A percentile compares a stretch with the other conserved stretches of the same genome.
Evolutionary conservation across 92 coral and sea anemone genomes (phyloP).

Genomic region (Zoanthus sociatus): DNA sequence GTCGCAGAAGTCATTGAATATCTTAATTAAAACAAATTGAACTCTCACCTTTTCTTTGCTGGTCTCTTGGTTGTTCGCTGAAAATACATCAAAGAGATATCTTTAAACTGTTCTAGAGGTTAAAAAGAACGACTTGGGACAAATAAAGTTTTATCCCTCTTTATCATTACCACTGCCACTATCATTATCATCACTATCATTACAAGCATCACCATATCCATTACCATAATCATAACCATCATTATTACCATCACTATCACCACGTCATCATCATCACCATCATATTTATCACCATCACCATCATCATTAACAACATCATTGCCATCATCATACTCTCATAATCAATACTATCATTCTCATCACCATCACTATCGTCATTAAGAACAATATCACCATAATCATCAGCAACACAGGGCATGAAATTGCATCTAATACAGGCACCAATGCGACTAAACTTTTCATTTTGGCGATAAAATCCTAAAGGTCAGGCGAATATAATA

Average conservation of each 20-base stretch:
- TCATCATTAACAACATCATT: not conserved
- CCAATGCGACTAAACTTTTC: too few relatives aligned
- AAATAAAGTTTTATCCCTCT: not conserved
- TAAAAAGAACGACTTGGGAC: too few relatives aligned
- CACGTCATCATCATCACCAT: not conserved
- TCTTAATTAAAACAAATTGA: not conserved
- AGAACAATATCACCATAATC: too few relatives aligned
- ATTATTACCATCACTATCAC: not conserved
- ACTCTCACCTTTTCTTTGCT: not conserved
- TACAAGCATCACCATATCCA: not conserved
- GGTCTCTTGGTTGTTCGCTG: constrained; percentile 16
- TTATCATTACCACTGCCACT: not conserved
- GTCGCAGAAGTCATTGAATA: not conserved
- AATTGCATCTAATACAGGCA: too few relatives aligned
- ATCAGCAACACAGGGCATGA: too few relatives aligned
- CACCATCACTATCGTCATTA: too few relatives aligned
- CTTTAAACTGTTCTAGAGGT: too few relatives aligned
- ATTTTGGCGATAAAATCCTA: too few relatives aligned
- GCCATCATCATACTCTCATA: too few relatives aligned
- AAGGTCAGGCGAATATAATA: too few relatives aligned
- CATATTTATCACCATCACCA: not conserved
- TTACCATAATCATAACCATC: not conserved
- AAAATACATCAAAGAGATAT: not conserved
- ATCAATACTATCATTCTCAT: too few relatives aligned
- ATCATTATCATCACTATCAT: not conserved